Evolutionary conservation across 2,113 vertebrate species (phyloP).

Genomic region (Rhynchomys soricoides): DNA sequence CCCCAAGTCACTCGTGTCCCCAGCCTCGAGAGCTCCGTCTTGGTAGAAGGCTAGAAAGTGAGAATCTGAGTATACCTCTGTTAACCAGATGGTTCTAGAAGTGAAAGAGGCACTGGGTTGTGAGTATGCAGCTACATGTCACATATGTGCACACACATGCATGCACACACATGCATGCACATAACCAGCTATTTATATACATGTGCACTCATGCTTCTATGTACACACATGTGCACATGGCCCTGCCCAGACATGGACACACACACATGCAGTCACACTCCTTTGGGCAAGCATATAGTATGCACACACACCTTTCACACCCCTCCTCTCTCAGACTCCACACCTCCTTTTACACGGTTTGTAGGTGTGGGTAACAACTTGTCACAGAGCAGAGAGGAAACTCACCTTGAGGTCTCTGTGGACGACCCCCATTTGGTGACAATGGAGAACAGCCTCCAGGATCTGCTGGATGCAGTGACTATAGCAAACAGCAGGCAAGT

Average conservation of each 20-base stretch:
- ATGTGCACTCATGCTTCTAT: background rate
- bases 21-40: background rate
- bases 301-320: background rate
- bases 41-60: background rate
- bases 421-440: constrained; percentile 98
- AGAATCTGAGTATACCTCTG: background rate
- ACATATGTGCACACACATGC: too few relatives aligned
- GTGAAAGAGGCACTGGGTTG: background rate
- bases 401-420: constrained; percentile 99
- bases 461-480: constrained; percentile 99
- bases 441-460: constrained; percentile 97
- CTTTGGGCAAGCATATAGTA: background rate
- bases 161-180: too few relatives aligned
- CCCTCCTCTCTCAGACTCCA: background rate
- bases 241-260: background rate
- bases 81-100: background rate
- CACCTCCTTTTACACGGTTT: background rate
- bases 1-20: background rate
- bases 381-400: constrained; percentile 69
- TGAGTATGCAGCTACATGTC: background rate
- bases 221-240: background rate
- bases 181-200: background rate
- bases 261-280: background rate
- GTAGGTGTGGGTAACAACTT: background rate
- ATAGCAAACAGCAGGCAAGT: constrained; percentile 88